These are phyloP conservation scores for Onychomys torridus DNA, from an alignment of 2,797 vertebrate species.

Conservation along the genomic window DNA sequence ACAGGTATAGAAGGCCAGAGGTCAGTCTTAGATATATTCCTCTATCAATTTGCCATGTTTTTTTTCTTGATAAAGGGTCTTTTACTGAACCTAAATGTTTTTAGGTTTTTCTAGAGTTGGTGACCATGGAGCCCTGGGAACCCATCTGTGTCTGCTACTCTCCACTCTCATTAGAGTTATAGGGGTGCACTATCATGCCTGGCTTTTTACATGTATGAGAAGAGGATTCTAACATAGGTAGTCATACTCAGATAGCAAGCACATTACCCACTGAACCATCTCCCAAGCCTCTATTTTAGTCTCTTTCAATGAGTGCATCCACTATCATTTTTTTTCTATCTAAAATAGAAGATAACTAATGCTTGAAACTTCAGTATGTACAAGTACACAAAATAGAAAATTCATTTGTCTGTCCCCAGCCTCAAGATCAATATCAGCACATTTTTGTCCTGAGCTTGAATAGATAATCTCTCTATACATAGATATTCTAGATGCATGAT, in stretches of 20 bases:
- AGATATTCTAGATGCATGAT: neutral
- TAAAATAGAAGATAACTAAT: neutral
- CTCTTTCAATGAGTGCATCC: neutral
- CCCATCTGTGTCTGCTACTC: neutral
- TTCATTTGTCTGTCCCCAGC: neutral
- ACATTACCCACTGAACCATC: neutral
- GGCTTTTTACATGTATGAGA: neutral
- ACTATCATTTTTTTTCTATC: too few species aligned
- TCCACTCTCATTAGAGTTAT: neutral
- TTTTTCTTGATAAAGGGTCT: neutral
- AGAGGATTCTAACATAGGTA: neutral
- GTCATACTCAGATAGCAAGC: neutral
- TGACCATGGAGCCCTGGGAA: neutral
- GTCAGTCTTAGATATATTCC: neutral
- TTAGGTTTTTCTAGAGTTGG: neutral
- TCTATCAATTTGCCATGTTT: neutral
- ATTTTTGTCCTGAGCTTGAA: neutral
- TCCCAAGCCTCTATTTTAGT: neutral
- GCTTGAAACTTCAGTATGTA: neutral
- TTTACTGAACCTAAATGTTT: neutral
- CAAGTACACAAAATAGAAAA: neutral
- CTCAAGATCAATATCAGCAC: constrained; percentile 18
- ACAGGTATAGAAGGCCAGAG: neutral
- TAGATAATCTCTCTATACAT: neutral
- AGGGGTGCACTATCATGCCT: neutral